Evolutionary conservation across 2,888 invertebrate species (phyloP), one percentile per base, ranked within the genome.

Genomic region (Mantis religiosa): DNA sequence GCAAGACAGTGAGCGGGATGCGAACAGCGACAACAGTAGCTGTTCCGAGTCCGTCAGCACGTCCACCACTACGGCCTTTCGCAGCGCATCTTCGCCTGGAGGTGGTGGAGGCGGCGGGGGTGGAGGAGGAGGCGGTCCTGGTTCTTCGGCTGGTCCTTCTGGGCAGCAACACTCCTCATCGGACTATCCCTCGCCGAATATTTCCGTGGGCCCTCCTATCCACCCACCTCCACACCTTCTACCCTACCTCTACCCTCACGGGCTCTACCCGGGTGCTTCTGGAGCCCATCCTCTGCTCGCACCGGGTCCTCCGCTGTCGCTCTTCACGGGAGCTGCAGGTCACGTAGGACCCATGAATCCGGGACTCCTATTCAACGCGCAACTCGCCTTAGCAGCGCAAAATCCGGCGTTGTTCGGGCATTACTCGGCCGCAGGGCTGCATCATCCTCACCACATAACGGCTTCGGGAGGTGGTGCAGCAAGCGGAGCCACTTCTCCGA

Each of bases 121-220:
- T 82, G 84, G 47, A 25, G 30, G 15, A 30, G 82, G 82, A 41
- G 71, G 82, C 88, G 47, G 86, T 81, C 85, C 83, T 34, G 96
- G 90, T 82, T 87, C 87, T 94, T 95, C 93, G 95, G 90, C 93
- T 93, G 88, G 92, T 94, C 30, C 92, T 93, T 89, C 93, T 93
- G 89, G 92, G 93, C 91, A 92, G 92, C 91, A 91, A 92, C 90
- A 93, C 93, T 90, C 94, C 94, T 91, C 95, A 93, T 93, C 95
- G 91, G 91, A 92, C 87, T 97, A 97, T 91, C 98, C 98, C 0
- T 96, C 97, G 90, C 98, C 98, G 28, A 98, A 98, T 94, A 98
- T 98, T 90, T 98, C 98, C 71, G 97, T 98, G 83, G 98, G 98
- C 87, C 98, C 98, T 83, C 98, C 98, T 85, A 97, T 98, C 85